phyloP scores from a whole-genome alignment of 2,888 invertebrate genomes.

The Blastobasis adustella region DNA sequence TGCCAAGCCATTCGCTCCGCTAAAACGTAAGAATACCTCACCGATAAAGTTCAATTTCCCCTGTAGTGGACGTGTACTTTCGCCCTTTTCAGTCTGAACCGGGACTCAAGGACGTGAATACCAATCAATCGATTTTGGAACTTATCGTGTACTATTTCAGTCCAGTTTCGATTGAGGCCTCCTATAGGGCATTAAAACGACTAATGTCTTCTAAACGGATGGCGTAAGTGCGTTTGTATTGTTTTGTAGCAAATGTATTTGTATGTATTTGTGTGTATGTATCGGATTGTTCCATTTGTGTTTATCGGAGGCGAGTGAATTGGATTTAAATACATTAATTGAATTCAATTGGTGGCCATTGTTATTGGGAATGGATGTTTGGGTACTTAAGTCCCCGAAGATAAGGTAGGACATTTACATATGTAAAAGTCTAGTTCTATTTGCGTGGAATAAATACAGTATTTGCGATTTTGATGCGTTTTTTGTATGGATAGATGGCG shows the following conservation, averaged over 20 bases:
- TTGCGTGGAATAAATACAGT: too few species aligned
- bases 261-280: not conserved
- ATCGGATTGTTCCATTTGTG: constrained; percentile 11
- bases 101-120: constrained; percentile 12
- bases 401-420: too few species aligned
- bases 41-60: not conserved
- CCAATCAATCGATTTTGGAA: constrained; percentile 41
- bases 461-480: too few species aligned
- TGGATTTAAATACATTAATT: constrained; percentile 13
- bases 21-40: too few species aligned
- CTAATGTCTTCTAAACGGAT: constrained; percentile 58
- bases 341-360: constrained; percentile 3
- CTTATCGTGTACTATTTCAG: constrained; percentile 39
- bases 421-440: too few species aligned
- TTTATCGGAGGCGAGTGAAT: constrained; percentile 10
- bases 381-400: too few species aligned
- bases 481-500: too few species aligned
- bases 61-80: not conserved
- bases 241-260: too few species aligned
- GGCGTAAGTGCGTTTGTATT: constrained; percentile 18
- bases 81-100: not conserved
- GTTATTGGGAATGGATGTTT: too few species aligned
- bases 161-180: constrained; percentile 21
- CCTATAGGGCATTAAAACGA: too few species aligned
- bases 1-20: too few species aligned